These are phyloP conservation scores for Strigamia transsilvanica DNA, from an alignment of 2,888 invertebrate genomes.

Conservation along the genomic window DNA sequence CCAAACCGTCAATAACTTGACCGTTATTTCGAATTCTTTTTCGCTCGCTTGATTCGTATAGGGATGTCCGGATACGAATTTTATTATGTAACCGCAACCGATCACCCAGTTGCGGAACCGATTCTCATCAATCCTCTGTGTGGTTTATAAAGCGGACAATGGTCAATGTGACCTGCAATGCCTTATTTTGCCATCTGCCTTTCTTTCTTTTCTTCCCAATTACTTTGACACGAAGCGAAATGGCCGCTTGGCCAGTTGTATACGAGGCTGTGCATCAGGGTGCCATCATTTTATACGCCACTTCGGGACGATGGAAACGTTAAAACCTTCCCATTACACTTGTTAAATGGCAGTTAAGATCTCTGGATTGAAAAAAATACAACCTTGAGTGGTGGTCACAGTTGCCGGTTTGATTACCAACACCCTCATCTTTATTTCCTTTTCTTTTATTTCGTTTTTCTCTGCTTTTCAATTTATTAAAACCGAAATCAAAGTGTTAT, in stretches of 20 bases:
- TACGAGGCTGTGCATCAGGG: slow-evolving; percentile 30
- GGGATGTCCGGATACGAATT: neutral
- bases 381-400: slow-evolving; percentile 21
- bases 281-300: slow-evolving; percentile 30
- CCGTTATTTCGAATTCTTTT: slow-evolving; percentile 12
- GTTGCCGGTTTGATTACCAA: slow-evolving; percentile 8
- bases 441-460: neutral
- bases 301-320: slow-evolving; percentile 30
- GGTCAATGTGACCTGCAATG: slow-evolving; percentile 10
- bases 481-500: neutral
- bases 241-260: slow-evolving; percentile 11
- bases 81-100: slow-evolving; percentile 4
- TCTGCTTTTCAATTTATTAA: neutral
- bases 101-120: slow-evolving; percentile 23
- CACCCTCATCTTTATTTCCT: slow-evolving; percentile 11
- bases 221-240: slow-evolving; percentile 26
- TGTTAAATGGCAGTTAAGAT: slow-evolving; percentile 30
- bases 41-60: neutral
- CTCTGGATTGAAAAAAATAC: slow-evolving; percentile 23
- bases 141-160: slow-evolving; percentile 4
- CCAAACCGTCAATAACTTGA: neutral
- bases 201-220: neutral
- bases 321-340: slow-evolving; percentile 30
- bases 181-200: slow-evolving; percentile 9
- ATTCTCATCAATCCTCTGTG: slow-evolving; percentile 20